A percentile compares a stretch with the other conserved stretches of the same genome.
These are phyloP conservation scores for Drosophila cracens DNA, from an alignment of 2,888 invertebrate genomes.

Conservation along the genomic window DNA sequence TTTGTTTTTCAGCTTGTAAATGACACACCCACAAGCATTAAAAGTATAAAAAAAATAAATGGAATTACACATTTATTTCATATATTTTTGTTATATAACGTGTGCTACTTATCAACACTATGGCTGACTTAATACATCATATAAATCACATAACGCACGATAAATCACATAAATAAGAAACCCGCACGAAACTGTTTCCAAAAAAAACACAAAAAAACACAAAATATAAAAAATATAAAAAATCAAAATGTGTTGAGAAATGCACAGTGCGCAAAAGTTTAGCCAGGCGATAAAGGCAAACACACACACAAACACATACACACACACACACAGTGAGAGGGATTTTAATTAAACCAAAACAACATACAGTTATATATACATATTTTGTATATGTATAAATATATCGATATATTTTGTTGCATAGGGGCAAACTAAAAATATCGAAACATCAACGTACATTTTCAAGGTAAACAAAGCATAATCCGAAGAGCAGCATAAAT, in stretches of 20 bases:
- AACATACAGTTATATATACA: constrained; percentile 38
- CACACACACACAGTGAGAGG: constrained; percentile 14
- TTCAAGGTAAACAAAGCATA: constrained; percentile 77
- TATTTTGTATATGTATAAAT: constrained; percentile 23
- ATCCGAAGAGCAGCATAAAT: constrained; percentile 61
- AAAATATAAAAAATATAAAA: constrained; percentile 32
- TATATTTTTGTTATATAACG: constrained; percentile 7
- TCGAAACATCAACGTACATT: constrained; percentile 47
- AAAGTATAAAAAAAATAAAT: background rate
- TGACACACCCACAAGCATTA: background rate
- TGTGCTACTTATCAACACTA: background rate
- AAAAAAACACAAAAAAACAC: constrained; percentile 5
- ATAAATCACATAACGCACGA: constrained; percentile 39
- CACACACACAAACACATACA: constrained; percentile 24
- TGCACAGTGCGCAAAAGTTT: constrained; percentile 54
- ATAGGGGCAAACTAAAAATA: constrained; percentile 63
- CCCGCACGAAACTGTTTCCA: constrained; percentile 3
- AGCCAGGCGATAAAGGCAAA: constrained; percentile 34
- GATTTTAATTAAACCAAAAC: constrained; percentile 71
- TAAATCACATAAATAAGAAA: constrained; percentile 32
- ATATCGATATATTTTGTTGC: constrained; percentile 24
- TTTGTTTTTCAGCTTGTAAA: background rate
- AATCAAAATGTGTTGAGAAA: constrained; percentile 60
- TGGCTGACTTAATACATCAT: constrained; percentile 4
- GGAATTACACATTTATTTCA: constrained; percentile 1